Evolutionary conservation across 2,113 vertebrate genomes (phyloP), one percentile per base, ranked within the genome.

Genomic region (Uria aalge): DNA sequence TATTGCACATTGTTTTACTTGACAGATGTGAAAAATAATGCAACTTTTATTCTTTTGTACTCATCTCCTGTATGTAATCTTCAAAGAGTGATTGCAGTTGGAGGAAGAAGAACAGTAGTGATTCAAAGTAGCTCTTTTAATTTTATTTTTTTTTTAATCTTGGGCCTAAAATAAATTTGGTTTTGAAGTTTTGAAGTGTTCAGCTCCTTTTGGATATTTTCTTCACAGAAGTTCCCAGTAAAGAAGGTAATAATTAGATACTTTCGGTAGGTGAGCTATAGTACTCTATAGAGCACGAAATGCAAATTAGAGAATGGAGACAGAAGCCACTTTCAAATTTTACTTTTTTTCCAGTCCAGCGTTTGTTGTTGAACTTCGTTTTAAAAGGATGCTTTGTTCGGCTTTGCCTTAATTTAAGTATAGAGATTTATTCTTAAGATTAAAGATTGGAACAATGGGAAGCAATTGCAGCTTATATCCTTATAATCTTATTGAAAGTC

Each of bases 211-310:
- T 95, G 92, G 95, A 74, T 89, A 6, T 97, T 98, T 96, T 96
- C 96, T 97, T 97, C 94, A 92, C 95, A 96, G 94, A 91, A 60
- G 9, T 95, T 94, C 56, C 55, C 74, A 85, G 96, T 97, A 91
- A 97, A 97, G 97, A 88, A 96, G 97, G 90, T 91, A 88, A 88
- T 57, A 84, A 84, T 73, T 32, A 94, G 88, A 29, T 77, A 8
- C 87, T 73, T 97, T 59, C 78, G 23, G 34, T 73, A 96, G 97
- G 95, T 97, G 91, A 94, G 82, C 88, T 95, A 24, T 88, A 76
- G 90, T 78, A 77, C 94, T 97, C 90, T 95, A 13, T 53, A n/a
- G 92, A 92, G 82, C 85, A 63, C 88, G 95, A 92, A 92, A 81
- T 76, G 91, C 85, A 79, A 97, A 96, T 85, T 41, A 60, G 93